Conservation (phyloP, 2,888 invertebrate genomes). For the Micoletzkya japonica region DNA sequence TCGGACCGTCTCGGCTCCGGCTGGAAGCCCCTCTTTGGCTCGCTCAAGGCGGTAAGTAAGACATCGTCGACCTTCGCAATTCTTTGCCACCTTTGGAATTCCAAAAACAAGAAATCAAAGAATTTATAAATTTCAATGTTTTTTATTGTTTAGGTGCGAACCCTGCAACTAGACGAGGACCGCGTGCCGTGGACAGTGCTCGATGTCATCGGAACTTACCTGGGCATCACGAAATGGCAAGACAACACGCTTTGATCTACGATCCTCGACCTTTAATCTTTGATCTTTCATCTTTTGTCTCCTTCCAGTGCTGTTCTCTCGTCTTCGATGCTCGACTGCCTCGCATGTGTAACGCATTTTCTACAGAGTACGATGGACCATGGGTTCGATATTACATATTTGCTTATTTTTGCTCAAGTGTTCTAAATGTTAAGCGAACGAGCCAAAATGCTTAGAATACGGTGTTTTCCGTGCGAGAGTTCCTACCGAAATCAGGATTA, state of each 20-base stretch:
- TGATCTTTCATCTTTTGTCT: neutral
- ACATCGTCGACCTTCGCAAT: slow-evolving; percentile 63
- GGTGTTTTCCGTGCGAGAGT: no score
- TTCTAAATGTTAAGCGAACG: no score
- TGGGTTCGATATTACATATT: no score
- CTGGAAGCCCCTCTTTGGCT: slow-evolving; percentile 92
- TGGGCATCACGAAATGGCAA: slow-evolving; percentile 86
- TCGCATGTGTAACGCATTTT: slow-evolving; percentile 52
- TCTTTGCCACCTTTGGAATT: no score
- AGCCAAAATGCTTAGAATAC: no score
- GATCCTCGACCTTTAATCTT: neutral
- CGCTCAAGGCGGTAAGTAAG: slow-evolving; percentile 85
- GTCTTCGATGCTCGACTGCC: slow-evolving; percentile 48
- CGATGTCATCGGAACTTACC: slow-evolving; percentile 90
- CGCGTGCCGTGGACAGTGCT: slow-evolving; percentile 66
- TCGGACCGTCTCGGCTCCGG: slow-evolving; percentile 89
- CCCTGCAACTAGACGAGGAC: slow-evolving; percentile 34
- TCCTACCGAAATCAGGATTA: no score
- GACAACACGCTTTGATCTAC: slow-evolving; percentile 71
- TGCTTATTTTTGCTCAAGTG: no score
- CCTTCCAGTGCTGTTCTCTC: slow-evolving; percentile 41
- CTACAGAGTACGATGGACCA: slow-evolving; percentile 41
- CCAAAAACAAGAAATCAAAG: slow-evolving; percentile 6
- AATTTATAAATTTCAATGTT: no score
- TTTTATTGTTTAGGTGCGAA: no score